These are phyloP conservation scores for Sinocyclocheilus rhinocerous DNA, from an alignment of 2,113 vertebrate genomes.

Conservation along the genomic window DNA sequence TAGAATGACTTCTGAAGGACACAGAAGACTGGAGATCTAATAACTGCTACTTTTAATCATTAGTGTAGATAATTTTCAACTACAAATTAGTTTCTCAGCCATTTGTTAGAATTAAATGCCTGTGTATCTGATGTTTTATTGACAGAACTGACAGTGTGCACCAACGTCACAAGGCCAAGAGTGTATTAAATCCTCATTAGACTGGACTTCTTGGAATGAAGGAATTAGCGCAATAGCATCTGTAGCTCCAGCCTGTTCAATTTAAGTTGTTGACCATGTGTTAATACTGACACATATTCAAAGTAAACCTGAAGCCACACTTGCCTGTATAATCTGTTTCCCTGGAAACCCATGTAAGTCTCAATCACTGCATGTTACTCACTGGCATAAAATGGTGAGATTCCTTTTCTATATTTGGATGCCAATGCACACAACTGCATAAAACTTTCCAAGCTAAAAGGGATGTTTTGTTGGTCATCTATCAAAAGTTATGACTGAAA, in stretches of 20 bases:
- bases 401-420: background rate
- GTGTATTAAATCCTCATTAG: constrained; percentile 62
- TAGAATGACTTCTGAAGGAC: background rate
- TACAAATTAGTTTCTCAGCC: background rate
- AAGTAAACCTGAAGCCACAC: constrained; percentile 32
- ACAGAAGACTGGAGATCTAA: background rate
- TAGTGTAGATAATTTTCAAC: background rate
- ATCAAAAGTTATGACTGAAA: background rate
- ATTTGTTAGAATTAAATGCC: background rate
- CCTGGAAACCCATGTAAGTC: constrained; percentile 23
- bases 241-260: too few relatives aligned
- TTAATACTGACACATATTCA: constrained; percentile 35
- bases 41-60: background rate
- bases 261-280: constrained; percentile 20
- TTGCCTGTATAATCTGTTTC: constrained; percentile 7
- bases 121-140: constrained; percentile 6
- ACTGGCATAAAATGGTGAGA: background rate
- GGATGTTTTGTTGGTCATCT: background rate
- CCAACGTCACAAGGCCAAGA: constrained; percentile 18
- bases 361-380: constrained; percentile 35
- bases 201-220: constrained; percentile 47
- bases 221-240: constrained; percentile 51
- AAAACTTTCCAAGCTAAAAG: background rate
- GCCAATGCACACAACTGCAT: background rate
- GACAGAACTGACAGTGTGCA: constrained; percentile 33